Evolutionary conservation across 92 coral and sea anemone genomes (phyloP).

Genomic region (Porites evermanni): DNA sequence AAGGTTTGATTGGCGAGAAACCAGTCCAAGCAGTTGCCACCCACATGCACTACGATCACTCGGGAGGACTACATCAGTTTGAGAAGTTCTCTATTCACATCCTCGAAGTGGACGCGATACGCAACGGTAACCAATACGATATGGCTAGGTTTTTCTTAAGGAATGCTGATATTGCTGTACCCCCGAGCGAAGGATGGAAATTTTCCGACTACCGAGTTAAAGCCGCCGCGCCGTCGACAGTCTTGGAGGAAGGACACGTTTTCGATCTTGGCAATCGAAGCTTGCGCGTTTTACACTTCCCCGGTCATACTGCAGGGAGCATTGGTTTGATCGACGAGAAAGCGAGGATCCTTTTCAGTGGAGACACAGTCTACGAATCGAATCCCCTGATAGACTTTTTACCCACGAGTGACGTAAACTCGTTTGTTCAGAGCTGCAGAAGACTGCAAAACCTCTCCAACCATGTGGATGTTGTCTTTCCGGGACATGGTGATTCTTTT

Average conservation of each 20-base stretch:
- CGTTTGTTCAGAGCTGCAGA: conserved; percentile 70
- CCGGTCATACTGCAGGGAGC: conserved; percentile 87
- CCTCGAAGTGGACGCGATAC: conserved; percentile 74
- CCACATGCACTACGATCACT: conserved; percentile 87
- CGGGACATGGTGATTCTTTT: conserved; percentile 75
- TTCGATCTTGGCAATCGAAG: conserved; percentile 81
- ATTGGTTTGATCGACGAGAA: conserved; percentile 78
- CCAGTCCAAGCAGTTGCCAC: conserved; percentile 86
- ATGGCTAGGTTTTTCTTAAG: conserved; percentile 57
- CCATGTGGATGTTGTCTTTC: conserved; percentile 73
- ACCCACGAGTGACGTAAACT: conserved; percentile 67
- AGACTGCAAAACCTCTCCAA: conserved; percentile 70
- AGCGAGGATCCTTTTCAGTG: conserved; percentile 70
- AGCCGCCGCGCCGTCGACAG: conserved; percentile 68
- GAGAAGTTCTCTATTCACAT: conserved; percentile 85
- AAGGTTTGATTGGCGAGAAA: conserved; percentile 68
- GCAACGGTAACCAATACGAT: conserved; percentile 72
- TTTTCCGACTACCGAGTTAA: conserved; percentile 64
- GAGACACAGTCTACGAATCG: conserved; percentile 76
- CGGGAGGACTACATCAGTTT: conserved; percentile 90
- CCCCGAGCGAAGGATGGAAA: conserved; percentile 68
- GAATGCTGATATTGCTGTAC: conserved; percentile 54
- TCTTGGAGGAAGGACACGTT: conserved; percentile 77
- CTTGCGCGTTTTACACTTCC: conserved; percentile 76
- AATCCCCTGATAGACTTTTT: conserved; percentile 72